Conservation (phyloP, 2,797 vertebrate genomes). For the Urophycis tenuis region DNA sequence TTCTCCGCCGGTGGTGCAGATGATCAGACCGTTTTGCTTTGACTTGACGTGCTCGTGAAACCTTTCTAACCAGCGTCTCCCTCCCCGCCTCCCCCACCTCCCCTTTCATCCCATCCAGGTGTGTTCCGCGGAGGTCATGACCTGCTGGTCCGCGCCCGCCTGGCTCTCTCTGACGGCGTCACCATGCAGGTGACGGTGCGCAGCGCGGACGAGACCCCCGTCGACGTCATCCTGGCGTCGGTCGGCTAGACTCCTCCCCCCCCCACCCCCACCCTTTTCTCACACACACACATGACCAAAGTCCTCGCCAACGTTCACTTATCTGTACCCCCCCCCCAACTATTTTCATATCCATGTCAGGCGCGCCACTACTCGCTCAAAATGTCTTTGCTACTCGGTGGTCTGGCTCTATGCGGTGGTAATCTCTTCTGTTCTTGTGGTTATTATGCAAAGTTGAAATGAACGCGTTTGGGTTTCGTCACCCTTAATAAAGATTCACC, state of each 20-base stretch:
- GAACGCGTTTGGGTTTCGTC: not conserved
- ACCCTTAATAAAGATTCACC: not conserved
- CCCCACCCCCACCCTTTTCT: not conserved
- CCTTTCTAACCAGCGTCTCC: not conserved
- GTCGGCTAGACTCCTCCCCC: slow-evolving; percentile 71
- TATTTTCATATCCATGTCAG: not conserved
- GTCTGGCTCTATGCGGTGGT: not conserved
- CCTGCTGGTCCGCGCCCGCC: slow-evolving; percentile 81
- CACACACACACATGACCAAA: no score
- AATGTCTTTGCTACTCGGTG: not conserved
- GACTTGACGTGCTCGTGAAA: not conserved
- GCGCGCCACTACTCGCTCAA: not conserved
- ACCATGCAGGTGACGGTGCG: slow-evolving; percentile 98
- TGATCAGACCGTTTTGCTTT: no score
- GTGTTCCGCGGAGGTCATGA: slow-evolving; percentile 87
- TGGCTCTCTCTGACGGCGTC: slow-evolving; percentile 88
- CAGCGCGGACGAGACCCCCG: slow-evolving; percentile 80
- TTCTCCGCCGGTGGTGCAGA: no score
- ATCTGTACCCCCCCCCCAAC: not conserved
- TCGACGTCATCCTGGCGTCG: slow-evolving; percentile 89
- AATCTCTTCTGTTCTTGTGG: not conserved
- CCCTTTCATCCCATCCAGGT: slow-evolving; percentile 60
- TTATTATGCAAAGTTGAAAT: no score
- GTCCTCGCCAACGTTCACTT: not conserved
- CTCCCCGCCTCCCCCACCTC: no score